Base-by-base conservation (phyloP, 2,888 invertebrate genomes). In the Escarpia spicata region DNA sequence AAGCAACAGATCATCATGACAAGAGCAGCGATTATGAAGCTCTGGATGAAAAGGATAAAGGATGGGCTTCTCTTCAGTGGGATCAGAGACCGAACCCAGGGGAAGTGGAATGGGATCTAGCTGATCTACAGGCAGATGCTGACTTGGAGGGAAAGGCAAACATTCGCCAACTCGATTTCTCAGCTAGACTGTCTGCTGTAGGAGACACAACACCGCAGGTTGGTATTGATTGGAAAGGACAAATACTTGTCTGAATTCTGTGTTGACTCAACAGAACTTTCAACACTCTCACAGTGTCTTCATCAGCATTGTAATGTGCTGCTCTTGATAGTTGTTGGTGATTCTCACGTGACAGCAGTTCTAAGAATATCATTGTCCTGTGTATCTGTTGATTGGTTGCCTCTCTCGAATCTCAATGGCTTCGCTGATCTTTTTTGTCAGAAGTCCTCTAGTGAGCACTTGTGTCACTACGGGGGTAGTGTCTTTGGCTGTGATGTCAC, bases 101-200 rank as follows among this genome's bases (percentile, higher is more conserved):
- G 75, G 75, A 75, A 75, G 75, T 75, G n/a, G 75, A 75, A 26
- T 75, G 75, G 75, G 75, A 75, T 26, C n/a, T 75, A 26, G 75
- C 75, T 75, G 75, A 75, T 26, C 75, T 75, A n/a, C n/a, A n/a
- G 75, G 75, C 75, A 26, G 75, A 75, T n/a, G n/a, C 26, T 19
- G 75, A 75, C 19, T 75, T 75, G 75, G 75, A 75, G 75, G 75
- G 75, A 75, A 75, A 75, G 75, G 19, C 75, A n/a, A 75, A 75
- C 75, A 75, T 75, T 26, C 75, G 75, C 4, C 26, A 75, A 3
- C 75, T 75, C 19, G 75, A 75, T 26, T 75, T 75, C 75, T 75
- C 75, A 26, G 26, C 75, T 26, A 75, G 19, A 75, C 75, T 75
- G 75, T 75, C 75, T 75, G 75, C 19, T 26, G 75, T 6, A 75